Evolutionary conservation across 2,888 invertebrate species (phyloP), one percentile per base, ranked within the genome.

Genomic region (Vanessa cardui): DNA sequence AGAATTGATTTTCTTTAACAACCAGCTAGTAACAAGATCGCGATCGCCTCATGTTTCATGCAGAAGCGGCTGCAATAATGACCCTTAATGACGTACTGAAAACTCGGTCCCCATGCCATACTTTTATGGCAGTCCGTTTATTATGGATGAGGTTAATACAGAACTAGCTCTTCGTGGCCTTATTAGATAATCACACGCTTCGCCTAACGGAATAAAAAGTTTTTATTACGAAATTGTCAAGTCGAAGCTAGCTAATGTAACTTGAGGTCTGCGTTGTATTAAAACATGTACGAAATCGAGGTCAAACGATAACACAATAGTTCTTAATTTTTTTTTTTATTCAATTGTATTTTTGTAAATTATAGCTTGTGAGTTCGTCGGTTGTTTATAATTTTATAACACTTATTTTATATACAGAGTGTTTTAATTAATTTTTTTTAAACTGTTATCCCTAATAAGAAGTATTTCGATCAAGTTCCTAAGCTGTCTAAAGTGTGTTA

Each of bases 401-500:
- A 12, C 12, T 39, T 39, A 39, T 39, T 12, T 39, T 39, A 39
- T 39, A 12, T 39, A 39, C 47, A n/a, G 16, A 1, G 5, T 47
- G n/a, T 5, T 50, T 50, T 21, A 16, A 54, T 31, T n/a, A 9
- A 1, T 6, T 31, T 9, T 26, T n/a, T 15, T 9, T 31, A 8
- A 7, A 6, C 26, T 16, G 52, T 26, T 16, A 26, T 15, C 33
- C 18, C 66, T 72, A 73, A 71, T 75, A 47, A 62, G 66, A 73
- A 81, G 74, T 66, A 20, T 46, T 64, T 73, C 77, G 88, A 83
- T 83, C 88, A 88, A 85, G 85, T 89, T 89, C 90, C 92, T 92
- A 92, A 92, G 90, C 90, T 89, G 84, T 89, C 68, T 91, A 79
- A 91, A 92, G 92, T 92, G 92, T 92, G 91, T 92, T 67, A 91